These are phyloP conservation scores for Limnothrissa miodon DNA, from an alignment of 2,113 vertebrate species.

Conservation along the genomic window DNA sequence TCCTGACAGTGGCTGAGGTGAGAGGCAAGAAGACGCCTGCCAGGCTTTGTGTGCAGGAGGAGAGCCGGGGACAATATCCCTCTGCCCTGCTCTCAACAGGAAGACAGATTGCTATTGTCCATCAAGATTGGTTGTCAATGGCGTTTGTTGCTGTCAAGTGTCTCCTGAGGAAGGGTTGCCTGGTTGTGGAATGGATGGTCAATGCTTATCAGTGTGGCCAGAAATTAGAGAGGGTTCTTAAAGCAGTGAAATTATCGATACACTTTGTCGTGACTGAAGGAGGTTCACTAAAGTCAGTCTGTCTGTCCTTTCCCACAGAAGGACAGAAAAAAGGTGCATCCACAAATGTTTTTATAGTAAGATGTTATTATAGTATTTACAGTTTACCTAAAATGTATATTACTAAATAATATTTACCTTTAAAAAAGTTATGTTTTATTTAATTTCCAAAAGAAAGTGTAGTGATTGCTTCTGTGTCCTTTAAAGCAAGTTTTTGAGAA, in stretches of 20 bases:
- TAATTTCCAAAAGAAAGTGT: too few relatives aligned
- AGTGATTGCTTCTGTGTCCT: too few relatives aligned
- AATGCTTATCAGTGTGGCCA: not conserved
- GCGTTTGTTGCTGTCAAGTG: not conserved
- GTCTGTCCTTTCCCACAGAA: not conserved
- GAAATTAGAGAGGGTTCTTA: not conserved
- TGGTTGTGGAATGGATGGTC: too few relatives aligned
- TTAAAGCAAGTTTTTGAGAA: not conserved
- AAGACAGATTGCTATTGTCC: not conserved
- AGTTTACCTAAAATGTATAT: too few relatives aligned
- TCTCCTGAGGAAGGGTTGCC: not conserved
- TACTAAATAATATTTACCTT: too few relatives aligned
- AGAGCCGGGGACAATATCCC: not conserved
- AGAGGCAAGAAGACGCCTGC: not conserved
- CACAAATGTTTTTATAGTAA: not conserved
- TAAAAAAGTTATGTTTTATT: too few relatives aligned
- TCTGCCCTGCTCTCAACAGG: too few relatives aligned
- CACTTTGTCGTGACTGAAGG: not conserved
- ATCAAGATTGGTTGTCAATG: not conserved
- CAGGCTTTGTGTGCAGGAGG: not conserved
- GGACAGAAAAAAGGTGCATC: too few relatives aligned
- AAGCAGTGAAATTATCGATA: not conserved
- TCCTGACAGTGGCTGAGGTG: slow-evolving; percentile 58
- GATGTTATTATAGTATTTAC: too few relatives aligned
- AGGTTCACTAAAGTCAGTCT: not conserved